Base-by-base conservation (phyloP, 2,797 vertebrate species). In the Agapornis canus region DNA sequence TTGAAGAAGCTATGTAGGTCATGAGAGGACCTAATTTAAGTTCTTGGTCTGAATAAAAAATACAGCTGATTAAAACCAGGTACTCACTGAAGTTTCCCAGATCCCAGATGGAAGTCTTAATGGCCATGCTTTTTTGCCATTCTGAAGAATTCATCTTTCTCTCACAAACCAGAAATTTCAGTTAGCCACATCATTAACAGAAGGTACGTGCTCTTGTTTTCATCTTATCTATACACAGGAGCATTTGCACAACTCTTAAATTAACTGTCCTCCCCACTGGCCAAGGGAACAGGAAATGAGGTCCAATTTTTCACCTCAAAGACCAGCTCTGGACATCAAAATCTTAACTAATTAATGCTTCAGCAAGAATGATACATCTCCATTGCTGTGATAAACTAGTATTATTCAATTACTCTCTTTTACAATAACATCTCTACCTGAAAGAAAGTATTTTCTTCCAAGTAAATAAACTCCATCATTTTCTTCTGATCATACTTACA, bases 1-100 rank as follows among this genome's bases (percentile, higher is more conserved):
- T 91, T 3, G 2, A 94, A 81, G 45, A 94, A 94, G 85, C 73
- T 78, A 64, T 39, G 64, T 64, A 89, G 73, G 77, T 84, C 70
- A 6, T n/a, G 63, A 89, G 88, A 96, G 78, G 66, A 91, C 73
- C 81, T 65, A 90, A 92, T 76, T 96, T 86, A 88, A 76, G 66
- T 26, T 75, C 54, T 64, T 70, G 9, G 47, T 59, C 70, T 79
- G 86, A 92, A 95, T 72, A 83, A 86, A 91, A 94, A 84, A 60
- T 51, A n/a, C 27, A 82, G 65, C 54, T 95, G 92, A 89, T 66
- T 95, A 94, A 95, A 93, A 79, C 18, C 92, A 94, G 80, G 66
- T 51, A 90, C 80, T 88, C 0, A 0, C 12, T 94, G 85, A 95
- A 83, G 90, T 59, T 95, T 93, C 35, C 73, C 90, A 96, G 73